phyloP scores from a whole-genome alignment of 2,888 invertebrate genomes.

The Netelia inedita region DNA sequence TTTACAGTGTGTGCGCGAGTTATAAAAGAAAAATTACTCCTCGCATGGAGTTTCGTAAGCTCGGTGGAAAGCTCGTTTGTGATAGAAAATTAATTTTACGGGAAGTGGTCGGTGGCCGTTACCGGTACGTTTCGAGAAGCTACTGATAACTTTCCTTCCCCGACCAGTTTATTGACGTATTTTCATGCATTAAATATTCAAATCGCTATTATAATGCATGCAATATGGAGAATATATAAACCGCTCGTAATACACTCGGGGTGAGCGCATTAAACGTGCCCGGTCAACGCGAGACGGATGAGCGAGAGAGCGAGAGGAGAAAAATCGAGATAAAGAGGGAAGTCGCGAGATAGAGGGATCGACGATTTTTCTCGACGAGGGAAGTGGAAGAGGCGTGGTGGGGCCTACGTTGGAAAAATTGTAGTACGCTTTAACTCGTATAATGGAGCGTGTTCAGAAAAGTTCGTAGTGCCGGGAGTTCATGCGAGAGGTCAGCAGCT shows the following conservation, averaged over 20 bases:
- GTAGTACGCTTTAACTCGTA: slow-evolving; percentile 67
- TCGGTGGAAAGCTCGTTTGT: background rate
- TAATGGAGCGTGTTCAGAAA: too few relatives aligned
- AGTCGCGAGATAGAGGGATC: background rate
- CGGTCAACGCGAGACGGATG: background rate
- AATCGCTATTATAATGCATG: slow-evolving; percentile 18
- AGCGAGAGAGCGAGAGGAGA: background rate
- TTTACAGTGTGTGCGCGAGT: background rate
- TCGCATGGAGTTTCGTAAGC: background rate
- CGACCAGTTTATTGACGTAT: slow-evolving; percentile 8
- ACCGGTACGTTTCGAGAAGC: background rate
- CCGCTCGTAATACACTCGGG: slow-evolving; percentile 6
- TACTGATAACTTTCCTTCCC: background rate
- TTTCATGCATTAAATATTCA: slow-evolving; percentile 8
- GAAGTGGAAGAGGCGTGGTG: too few relatives aligned
- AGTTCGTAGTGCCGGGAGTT: too few relatives aligned
- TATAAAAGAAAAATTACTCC: background rate
- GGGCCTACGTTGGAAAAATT: slow-evolving; percentile 53
- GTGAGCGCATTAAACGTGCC: slow-evolving; percentile 1
- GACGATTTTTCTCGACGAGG: background rate
- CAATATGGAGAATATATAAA: slow-evolving; percentile 8
- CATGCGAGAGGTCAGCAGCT: too few relatives aligned
- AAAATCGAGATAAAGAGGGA: background rate
- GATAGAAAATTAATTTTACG: slow-evolving; percentile 39
- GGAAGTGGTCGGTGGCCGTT: background rate